Evolutionary conservation across 2,797 vertebrate species (phyloP).

Genomic region (Artibeus lituratus): DNA sequence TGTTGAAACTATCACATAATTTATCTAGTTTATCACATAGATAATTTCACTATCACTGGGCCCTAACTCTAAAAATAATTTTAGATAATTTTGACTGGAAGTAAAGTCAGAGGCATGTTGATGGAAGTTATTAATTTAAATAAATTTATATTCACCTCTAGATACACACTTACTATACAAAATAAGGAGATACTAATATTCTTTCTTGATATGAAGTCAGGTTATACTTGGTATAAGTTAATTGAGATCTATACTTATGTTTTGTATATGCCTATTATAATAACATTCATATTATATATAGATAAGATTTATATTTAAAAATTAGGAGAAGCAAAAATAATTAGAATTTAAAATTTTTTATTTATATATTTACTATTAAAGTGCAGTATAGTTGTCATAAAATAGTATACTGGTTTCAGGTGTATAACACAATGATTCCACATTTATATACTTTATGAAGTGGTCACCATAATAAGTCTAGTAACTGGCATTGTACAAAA

Average conservation of each 20-base stretch:
- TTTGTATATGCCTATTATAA: not conserved
- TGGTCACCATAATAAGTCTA: not conserved
- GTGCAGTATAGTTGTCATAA: not conserved
- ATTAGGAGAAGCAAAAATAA: not conserved
- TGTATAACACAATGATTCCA: not conserved
- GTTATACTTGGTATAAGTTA: not conserved
- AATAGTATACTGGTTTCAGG: not conserved
- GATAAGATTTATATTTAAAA: slow-evolving; percentile 4
- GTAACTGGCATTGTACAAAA: not conserved
- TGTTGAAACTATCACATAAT: not conserved
- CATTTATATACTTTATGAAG: not conserved
- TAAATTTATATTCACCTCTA: not conserved
- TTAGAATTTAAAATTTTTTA: not conserved
- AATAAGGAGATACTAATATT: not conserved
- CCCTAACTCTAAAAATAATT: not conserved
- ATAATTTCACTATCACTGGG: not conserved
- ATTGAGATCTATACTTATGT: not conserved
- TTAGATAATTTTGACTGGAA: not conserved
- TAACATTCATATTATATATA: not conserved
- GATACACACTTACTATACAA: not conserved
- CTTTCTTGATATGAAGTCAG: not conserved
- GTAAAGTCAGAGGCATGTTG: not conserved
- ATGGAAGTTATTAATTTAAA: slow-evolving; percentile 1
- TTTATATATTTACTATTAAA: not conserved
- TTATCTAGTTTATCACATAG: not conserved